Evolutionary conservation across 2,113 vertebrate genomes (phyloP).

Genomic region (Psittacara wagleri): DNA sequence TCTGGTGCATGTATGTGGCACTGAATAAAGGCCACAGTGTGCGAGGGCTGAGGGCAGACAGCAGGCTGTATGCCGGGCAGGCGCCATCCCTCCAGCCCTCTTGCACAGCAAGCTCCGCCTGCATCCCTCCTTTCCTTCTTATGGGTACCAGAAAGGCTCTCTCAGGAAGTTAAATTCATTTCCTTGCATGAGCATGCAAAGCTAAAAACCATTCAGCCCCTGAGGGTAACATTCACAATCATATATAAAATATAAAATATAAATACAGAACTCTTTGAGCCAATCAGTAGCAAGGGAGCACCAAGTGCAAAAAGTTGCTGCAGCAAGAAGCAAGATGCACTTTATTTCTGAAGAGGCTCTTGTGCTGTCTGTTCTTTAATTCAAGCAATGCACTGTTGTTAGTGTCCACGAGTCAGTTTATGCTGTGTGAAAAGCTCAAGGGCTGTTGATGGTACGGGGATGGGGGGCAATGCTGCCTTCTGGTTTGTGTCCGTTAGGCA

Average conservation of each 20-base stretch:
- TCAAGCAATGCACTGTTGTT: not conserved
- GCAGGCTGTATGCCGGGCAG: fast-evolving
- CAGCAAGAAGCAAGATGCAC: not conserved
- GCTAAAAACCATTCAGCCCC: not conserved
- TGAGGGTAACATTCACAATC: not conserved
- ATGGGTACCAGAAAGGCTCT: not conserved
- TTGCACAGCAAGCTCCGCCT: fast-evolving
- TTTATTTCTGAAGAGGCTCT: not conserved
- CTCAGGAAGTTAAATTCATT: not conserved
- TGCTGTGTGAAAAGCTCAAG: not conserved
- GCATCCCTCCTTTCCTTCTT: not conserved
- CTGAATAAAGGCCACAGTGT: not conserved
- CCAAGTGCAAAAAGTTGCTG: not conserved
- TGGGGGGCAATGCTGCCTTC: not conserved
- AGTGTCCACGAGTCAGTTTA: fast-evolving
- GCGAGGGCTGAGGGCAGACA: not conserved
- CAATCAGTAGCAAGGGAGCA: fast-evolving
- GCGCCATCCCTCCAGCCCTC: not conserved
- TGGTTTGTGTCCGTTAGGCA: not conserved
- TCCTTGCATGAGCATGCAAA: not conserved
- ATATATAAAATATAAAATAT: not conserved
- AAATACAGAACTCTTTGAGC: not conserved
- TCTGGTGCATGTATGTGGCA: not conserved
- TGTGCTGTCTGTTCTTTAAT: not conserved
- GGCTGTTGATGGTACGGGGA: not conserved